Base-by-base conservation (phyloP, 2,888 invertebrate genomes). In the Rhodophaea formosa region DNA sequence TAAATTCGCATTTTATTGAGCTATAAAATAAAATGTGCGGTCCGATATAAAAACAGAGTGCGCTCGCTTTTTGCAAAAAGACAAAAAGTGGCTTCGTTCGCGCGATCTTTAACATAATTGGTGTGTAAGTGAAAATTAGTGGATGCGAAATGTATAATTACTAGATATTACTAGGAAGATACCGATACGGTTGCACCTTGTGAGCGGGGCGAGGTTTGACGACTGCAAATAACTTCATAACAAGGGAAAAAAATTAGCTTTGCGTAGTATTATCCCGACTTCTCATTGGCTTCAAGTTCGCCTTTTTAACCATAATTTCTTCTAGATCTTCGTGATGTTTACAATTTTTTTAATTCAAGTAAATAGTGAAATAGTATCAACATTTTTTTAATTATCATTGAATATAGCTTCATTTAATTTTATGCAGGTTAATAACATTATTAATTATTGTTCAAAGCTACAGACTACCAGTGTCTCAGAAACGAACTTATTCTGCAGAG, bases 61-160 rank as follows among this genome's bases (percentile, higher is more conserved):
- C 12, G 47, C 8, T 15, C 45, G 14, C 16, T 39, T 35, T 51
- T 39, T 51, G 51, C 51, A 35, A 14, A 51, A n/a, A 12, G 8
- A 35, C 51, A 51, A 51, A 51, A 51, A 39, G 35, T 12, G 8
- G 16, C 51, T 17, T 7, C 51, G 49, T 12, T 17, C 35, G 35
- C 16, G 51, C 51, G 51, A 39, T 51, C 7, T 35, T 58, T 53
- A 61, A 59, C 58, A 59, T 69, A 74, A 72, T 68, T 74, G 66
- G 69, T 72, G 74, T 69, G 74, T 76, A 77, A 78, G 76, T 79
- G 78, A 80, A 80, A 79, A 80, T 77, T 76, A 74, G 71, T 71
- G 61, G 65, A 69, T 65, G 70, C 71, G 68, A 73, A 70, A 66
- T 68, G 64, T 65, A 67, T 71, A 77, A 80, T 81, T 81, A 78